These are phyloP conservation scores for Semotilus atromaculatus DNA, from an alignment of 2,797 vertebrate genomes.

Conservation along the genomic window DNA sequence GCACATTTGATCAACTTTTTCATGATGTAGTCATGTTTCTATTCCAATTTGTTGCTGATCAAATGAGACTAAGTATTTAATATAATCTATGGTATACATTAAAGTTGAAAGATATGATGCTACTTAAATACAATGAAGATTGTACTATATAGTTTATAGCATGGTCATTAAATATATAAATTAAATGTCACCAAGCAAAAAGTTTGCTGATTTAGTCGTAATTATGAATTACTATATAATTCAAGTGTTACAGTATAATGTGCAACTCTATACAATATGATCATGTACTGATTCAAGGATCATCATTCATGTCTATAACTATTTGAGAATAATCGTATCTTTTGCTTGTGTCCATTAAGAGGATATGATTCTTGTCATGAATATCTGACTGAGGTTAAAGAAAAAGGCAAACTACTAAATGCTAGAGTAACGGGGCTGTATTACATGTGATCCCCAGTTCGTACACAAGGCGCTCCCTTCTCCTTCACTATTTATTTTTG, in stretches of 20 bases:
- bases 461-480: background rate
- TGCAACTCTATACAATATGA: background rate
- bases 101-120: background rate
- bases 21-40: background rate
- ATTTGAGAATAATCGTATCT: background rate
- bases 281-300: background rate
- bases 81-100: background rate
- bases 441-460: background rate
- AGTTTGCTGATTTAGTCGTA: background rate
- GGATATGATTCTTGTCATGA: background rate
- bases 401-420: background rate
- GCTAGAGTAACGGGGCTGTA: background rate
- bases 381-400: background rate
- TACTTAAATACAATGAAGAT: background rate
- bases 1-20: background rate
- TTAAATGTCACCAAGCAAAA: background rate
- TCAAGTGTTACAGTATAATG: background rate
- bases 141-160: background rate
- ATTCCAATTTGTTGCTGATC: background rate
- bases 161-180: background rate
- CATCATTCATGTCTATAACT: background rate
- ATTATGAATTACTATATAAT: background rate
- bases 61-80: background rate
- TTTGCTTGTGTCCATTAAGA: background rate
- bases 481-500: constrained; percentile 7